Percentiles rank a stretch among this genome's conserved stretches.
Evolutionary conservation across 2,113 vertebrate genomes (phyloP).

Genomic region (Uropsilus gracilis): DNA sequence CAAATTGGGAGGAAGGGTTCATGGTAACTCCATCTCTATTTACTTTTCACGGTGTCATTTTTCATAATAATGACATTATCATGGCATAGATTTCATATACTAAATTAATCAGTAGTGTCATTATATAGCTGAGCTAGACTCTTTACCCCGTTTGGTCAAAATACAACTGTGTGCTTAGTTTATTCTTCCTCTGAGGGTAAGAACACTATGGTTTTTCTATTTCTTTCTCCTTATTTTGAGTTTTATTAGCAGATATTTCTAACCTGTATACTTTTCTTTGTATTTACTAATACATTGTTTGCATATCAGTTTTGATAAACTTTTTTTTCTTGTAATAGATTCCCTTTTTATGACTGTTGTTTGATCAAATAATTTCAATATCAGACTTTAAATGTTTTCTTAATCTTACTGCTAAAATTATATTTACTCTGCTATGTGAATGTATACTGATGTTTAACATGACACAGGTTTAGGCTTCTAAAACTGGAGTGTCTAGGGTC

Average conservation of each 20-base stretch:
- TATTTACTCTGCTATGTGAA: not conserved
- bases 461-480: not conserved
- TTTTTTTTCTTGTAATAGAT: not conserved
- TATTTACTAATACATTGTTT: not conserved
- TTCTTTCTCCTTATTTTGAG: not conserved
- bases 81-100: not conserved
- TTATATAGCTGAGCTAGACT: not conserved
- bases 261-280: not conserved
- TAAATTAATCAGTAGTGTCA: not conserved
- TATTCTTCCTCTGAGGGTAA: not conserved
- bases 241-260: not conserved
- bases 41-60: slow-evolving; percentile 31
- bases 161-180: not conserved
- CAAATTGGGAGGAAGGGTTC: not conserved
- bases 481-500: not conserved
- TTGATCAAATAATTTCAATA: not conserved
- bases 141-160: not conserved
- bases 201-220: not conserved
- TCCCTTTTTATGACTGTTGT: not conserved
- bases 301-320: not conserved
- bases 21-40: not conserved
- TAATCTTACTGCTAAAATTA: not conserved
- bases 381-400: not conserved
- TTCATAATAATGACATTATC: not conserved
- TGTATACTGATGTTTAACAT: not conserved